Conservation (phyloP, 2,797 vertebrate genomes). For the Podarcis siculus region DNA sequence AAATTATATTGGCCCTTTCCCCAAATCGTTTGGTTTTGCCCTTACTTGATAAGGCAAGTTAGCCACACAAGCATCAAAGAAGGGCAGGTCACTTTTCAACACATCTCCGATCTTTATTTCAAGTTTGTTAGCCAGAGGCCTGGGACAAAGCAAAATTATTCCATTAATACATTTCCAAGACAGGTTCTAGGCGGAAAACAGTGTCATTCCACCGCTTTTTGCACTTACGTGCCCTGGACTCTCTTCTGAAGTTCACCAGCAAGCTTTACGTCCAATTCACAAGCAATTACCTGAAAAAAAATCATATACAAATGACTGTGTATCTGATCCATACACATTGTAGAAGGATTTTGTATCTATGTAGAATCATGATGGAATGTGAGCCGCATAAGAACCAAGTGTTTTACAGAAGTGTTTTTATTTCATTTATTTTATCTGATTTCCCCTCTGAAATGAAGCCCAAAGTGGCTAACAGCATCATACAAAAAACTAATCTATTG, state of each 20-base stretch:
- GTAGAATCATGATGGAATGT: neutral
- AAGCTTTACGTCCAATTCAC: conserved; percentile 93
- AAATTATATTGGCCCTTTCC: neutral
- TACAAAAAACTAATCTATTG: neutral
- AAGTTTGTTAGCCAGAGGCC: conserved; percentile 91
- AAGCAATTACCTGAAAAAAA: conserved; percentile 91
- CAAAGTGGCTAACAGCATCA: neutral
- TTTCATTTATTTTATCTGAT: neutral
- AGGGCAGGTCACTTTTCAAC: conserved; percentile 93
- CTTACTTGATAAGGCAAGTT: conserved; percentile 97
- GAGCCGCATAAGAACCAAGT: neutral
- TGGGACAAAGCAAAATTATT: conserved; percentile 60
- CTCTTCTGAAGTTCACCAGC: conserved; percentile 98
- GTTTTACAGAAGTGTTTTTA: neutral
- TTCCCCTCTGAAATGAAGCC: neutral
- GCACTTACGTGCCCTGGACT: conserved; percentile 96
- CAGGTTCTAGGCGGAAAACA: neutral
- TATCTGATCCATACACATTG: neutral
- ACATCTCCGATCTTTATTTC: conserved; percentile 94
- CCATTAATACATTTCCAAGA: neutral
- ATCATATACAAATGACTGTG: neutral
- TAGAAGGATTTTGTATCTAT: neutral
- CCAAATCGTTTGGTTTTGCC: neutral
- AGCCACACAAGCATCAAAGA: conserved; percentile 96
- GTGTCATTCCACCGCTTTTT: rapidly evolving